Conservation (phyloP, 2,888 invertebrate genomes). For the Sarcophaga caerulescens region DNA sequence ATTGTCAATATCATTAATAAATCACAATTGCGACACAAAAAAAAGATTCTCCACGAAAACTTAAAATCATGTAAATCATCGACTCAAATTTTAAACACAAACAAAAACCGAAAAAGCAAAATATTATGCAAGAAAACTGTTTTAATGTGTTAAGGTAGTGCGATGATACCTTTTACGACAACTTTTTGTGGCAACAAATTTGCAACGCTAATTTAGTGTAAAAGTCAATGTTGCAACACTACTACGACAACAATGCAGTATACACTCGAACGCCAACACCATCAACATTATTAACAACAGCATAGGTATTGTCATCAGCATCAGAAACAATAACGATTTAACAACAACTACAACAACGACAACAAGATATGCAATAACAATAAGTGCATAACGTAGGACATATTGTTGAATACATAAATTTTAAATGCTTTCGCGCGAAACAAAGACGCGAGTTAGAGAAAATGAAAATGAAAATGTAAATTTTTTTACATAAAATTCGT, state of each 20-base stretch:
- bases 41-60: slow-evolving; percentile 20
- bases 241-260: background rate
- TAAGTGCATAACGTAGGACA: slow-evolving; percentile 26
- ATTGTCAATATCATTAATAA: background rate
- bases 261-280: background rate
- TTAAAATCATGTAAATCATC: slow-evolving; percentile 41
- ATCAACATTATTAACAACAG: slow-evolving; percentile 18
- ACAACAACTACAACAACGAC: background rate
- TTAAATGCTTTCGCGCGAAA: slow-evolving; percentile 51
- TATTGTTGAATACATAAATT: slow-evolving; percentile 62
- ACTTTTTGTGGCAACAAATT: slow-evolving; percentile 74
- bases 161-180: slow-evolving; percentile 60
- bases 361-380: background rate
- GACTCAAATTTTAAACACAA: slow-evolving; percentile 13
- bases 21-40: slow-evolving; percentile 22
- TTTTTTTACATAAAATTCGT: slow-evolving; percentile 35
- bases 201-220: slow-evolving; percentile 79
- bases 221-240: slow-evolving; percentile 65
- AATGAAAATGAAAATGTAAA: slow-evolving; percentile 41
- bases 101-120: slow-evolving; percentile 7
- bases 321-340: background rate
- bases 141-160: slow-evolving; percentile 65
- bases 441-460: slow-evolving; percentile 45
- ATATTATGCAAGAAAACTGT: slow-evolving; percentile 46
- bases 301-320: slow-evolving; percentile 47